Base-by-base conservation (phyloP, 2,113 vertebrate genomes). In the Hippocampus comes region DNA sequence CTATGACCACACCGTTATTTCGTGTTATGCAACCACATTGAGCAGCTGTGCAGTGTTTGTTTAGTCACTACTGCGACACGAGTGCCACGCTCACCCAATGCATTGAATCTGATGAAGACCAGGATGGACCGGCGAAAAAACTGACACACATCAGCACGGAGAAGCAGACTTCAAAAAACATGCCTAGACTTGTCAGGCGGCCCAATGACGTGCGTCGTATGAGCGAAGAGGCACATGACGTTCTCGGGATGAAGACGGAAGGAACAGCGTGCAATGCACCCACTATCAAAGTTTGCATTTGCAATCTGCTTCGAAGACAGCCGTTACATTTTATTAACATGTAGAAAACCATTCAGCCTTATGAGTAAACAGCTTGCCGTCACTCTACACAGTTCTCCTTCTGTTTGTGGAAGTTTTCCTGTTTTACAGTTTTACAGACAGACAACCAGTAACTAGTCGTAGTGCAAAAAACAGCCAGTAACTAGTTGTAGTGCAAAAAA, bases 181-280 rank as follows among this genome's bases (percentile, higher is more conserved):
- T 51, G 71, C 72, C 78, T 68, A 55, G 68, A 72, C 77, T 71
- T 78, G 59, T 30, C 59, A 61, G 17, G 15, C 59, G 7, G 9
- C 53, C 21, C 21, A 9, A n/a, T 23, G 21, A 56, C n/a, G 53
- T 3, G 79, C 68, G 25, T 78, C 78, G 81, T 88, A 85, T 75
- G 80, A 85, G 86, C 86, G 72, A 48, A 57, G 41, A 49, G n/a
- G 72, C 81, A 89, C 8, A 71, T 81, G 73, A 84, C 76, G 60
- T 61, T 80, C 77, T 81, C 3, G 18, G 73, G 75, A 75, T 43
- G 46, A 53, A 20, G 42, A 77, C 1, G 41, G 49, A 61, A 65
- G 61, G 43, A 74, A 0, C n/a, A 18, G 27, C 46, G 55, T 38
- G 68, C 49, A 20, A 1, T 2, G 30, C n/a, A 2, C 70, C 66